Evolutionary conservation across 2,113 vertebrate species (phyloP), one percentile per base, ranked within the genome.

Genomic region (Laticauda colubrina): DNA sequence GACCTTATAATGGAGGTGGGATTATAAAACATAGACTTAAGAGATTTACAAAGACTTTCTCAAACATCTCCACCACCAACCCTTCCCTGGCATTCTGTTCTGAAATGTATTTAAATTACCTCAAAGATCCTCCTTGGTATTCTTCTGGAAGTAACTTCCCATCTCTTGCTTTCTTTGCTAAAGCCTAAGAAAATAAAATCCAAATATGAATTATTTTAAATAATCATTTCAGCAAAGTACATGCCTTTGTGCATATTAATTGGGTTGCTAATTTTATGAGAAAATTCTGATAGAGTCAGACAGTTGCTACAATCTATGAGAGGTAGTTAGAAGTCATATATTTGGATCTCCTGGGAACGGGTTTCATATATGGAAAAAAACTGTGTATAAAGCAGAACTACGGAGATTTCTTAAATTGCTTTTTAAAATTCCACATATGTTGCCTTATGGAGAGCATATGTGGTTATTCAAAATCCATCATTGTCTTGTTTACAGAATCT

Each of bases 61-160:
- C 45, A 26, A 45, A 48, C 23, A 86, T 26, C 3, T 48, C 5
- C 11, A 24, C 23, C 29, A 23, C 21, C 21, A 2, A 23, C 21
- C 10, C 21, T 0, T 11, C 21, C 48, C 48, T 29, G 6, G 14
- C 45, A 53, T 87, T 87, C 11, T 87, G 86, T 87, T 51, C 26
- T 18, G 23, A n/a, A 45, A 89, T 34, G 2, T 5, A 81, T 12
- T 88, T 56, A 61, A 87, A 64, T 64, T 98, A 99, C 99, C 99
- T 99, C 96, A 99, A 99, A 87, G 99, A 99, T 91, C 99, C 99
- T 92, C 99, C 99, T 96, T 99, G 99, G 95, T 99, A 99, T 94
- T 99, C 99, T 95, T 99, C 98, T 3, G 99, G 99, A 92, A 99
- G 96, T 89, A 99, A 97, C 93, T 99, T 99, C 92, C 99, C 99